Base-by-base conservation (phyloP, 2,888 invertebrate genomes). In the Himalopsyche kuldschensis region DNA sequence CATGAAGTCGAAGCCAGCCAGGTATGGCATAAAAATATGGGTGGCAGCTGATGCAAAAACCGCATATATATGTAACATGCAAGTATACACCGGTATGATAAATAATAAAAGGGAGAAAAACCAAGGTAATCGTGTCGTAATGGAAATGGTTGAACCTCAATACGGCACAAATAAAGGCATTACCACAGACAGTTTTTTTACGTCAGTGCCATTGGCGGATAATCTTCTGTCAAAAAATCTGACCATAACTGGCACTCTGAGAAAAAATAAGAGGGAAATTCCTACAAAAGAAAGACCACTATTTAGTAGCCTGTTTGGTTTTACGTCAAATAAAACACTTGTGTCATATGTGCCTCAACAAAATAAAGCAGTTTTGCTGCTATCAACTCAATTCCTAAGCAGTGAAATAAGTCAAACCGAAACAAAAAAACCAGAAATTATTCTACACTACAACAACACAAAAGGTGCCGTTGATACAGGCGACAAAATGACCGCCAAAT, bases 1-100 rank as follows among this genome's bases (percentile, higher is more conserved):
- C 48, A 87, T 87, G 63, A 87, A 87, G 48, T 77, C 82, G 0
- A 85, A 84, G 41, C 84, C 84, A 6, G 82, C 24, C 4, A 84
- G 20, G 24, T 84, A 84, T 46, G 85, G 84, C 3, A 84, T 84
- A 41, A 84, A 84, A 84, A 84, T 84, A 31, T 82, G 82, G 82
- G 55, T 80, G 5, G 80, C 78, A 27, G 69, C 78, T 11, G 80
- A 84, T 79, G 47, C 84, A 47, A 32, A 20, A 35, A 85, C 80
- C 30, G 20, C 78, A 15, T 78, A 78, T 46, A 46, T 46, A 46
- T 20, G 32, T 35, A 77, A 77, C 15, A 77, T 77, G 32, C 17
- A n/a, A 41, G 41, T 77, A 15, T 82, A 82, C 35, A 77, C 82
- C 0, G 82, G 80, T 5, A 82, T 55, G 78, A 69, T 75, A 8